These are phyloP conservation scores for Thera britannica DNA, from an alignment of 2,888 invertebrate genomes.

Conservation along the genomic window DNA sequence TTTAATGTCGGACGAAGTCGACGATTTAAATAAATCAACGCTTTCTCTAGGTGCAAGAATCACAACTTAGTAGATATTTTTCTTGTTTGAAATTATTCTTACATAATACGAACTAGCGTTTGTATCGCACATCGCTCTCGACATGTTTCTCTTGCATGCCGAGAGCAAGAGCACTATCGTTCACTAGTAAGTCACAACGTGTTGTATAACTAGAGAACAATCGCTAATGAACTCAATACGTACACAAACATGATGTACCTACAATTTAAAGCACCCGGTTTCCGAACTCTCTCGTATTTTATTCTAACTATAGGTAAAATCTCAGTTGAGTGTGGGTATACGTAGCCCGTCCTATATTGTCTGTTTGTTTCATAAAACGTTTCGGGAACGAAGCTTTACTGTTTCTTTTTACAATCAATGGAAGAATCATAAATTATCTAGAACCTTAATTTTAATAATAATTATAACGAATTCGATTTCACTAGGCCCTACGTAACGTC, in stretches of 20 bases:
- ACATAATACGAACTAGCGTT: slow-evolving; percentile 39
- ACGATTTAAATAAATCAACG: not conserved
- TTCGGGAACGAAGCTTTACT: slow-evolving; percentile 71
- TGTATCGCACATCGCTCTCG: slow-evolving; percentile 27
- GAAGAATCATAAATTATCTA: slow-evolving; percentile 78
- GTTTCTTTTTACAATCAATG: slow-evolving; percentile 59
- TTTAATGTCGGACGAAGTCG: not conserved
- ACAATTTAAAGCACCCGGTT: slow-evolving; percentile 85
- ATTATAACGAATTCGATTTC: slow-evolving; percentile 82
- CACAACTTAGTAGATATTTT: slow-evolving; percentile 20
- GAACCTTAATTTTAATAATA: slow-evolving; percentile 73
- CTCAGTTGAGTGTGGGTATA: slow-evolving; percentile 70
- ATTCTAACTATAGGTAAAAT: slow-evolving; percentile 74
- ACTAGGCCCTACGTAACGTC: slow-evolving; percentile 81
- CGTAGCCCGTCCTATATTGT: slow-evolving; percentile 79
- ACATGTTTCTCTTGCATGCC: slow-evolving; percentile 27
- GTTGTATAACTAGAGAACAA: slow-evolving; percentile 72
- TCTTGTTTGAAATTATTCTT: slow-evolving; percentile 35
- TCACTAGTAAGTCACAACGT: slow-evolving; percentile 52
- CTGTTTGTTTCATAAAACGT: slow-evolving; percentile 67
- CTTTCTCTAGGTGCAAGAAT: slow-evolving; percentile 28
- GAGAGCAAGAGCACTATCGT: slow-evolving; percentile 34
- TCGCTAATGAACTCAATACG: slow-evolving; percentile 77
- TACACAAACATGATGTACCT: slow-evolving; percentile 75
- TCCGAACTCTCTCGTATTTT: slow-evolving; percentile 82